Evolutionary conservation across 2,888 invertebrate genomes (phyloP), one percentile per base, ranked within the genome.

Genomic region (Drosophila neoperkinsi): DNA sequence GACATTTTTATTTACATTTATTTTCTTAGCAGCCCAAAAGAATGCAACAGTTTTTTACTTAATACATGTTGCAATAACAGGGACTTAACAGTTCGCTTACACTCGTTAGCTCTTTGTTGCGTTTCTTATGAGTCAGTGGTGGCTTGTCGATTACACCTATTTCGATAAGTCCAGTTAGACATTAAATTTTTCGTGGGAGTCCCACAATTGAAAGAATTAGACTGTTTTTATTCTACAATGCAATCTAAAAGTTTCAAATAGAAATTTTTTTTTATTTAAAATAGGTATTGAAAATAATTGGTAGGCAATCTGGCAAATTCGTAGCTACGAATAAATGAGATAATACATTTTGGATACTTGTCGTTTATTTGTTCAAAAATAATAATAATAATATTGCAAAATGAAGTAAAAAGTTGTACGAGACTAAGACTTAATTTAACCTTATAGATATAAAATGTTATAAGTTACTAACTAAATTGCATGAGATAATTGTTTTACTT

Each of bases 371-470:
- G 69, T 70, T 84, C 82, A 87, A 82, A 79, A 76, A 62, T 74
- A 74, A 80, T 87, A 86, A 87, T 72, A 77, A 76, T 84, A 84
- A 82, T 84, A 84, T 84, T 84, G 84, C 84, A 89, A 72, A 89
- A 77, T 57, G 50, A 72, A 77, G 82, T 84, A 72, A 77, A 81
- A 82, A 82, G 62, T 64, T 70, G 50, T 79, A 74, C 58, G 58
- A 50, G 61, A 69, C 65, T 84, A 84, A 71, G 77, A 77, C 85
- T 82, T 85, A 85, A 84, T 71, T 73, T 76, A 69, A 59, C 65
- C 62, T 82, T 85, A 85, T 74, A 80, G 73, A 79, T 84, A 57
- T 59, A 56, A 69, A 68, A 65, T 46, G 68, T 43, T 46, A 74
- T 82, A 73, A 81, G 71, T 74, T 84, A 87, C 28, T 77, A 70